Base-by-base conservation (phyloP, 2,797 vertebrate species). In the Pseudochirops cupreus region DNA sequence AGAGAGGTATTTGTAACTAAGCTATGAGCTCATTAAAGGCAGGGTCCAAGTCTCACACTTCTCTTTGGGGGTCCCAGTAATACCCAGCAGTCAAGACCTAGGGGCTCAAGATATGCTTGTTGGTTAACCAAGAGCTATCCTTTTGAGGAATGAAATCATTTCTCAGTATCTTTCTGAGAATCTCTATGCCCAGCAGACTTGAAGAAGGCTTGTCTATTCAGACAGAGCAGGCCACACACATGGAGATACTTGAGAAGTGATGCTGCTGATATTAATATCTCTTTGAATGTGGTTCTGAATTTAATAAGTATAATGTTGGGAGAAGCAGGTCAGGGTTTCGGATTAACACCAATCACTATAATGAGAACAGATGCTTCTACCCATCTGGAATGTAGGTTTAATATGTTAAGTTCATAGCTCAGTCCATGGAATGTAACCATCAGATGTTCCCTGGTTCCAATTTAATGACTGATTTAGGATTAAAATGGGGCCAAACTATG, bases 381-480 rank as follows among this genome's bases (percentile, higher is more conserved):
- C 99, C 98, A 98, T 98, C 98, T 99, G 98, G 98, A 98, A 98
- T 94, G 93, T 96, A 98, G 98, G 97, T 98, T 98, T 98, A 98
- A 98, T 98, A 98, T 98, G 98, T 97, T 98, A 98, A 98, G 98
- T 98, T 98, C 97, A 96, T 97, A 96, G 98, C 98, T 98, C 98
- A 97, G 98, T 98, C 98, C 97, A 96, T 97, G 97, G 99, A 99
- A 98, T 98, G 99, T 98, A 97, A 99, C 99, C 98, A 98, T 99
- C 98, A 99, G 98, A 98, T 98, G 99, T 99, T 99, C 99, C 98
- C 99, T 98, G 98, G 98, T 96, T 98, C 99, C 98, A 99, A 98
- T 99, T 99, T 99, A 99, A 99, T 99, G 98, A 98, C 98, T 98
- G 99, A 99, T 99, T 99, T 98, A 98, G 99, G 99, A 99, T 99